Evolutionary conservation across 1,140 invertebrate genomes (phyloP), one percentile per base, ranked within the genome.

Genomic region (Aphelenchoides fujianensis): DNA sequence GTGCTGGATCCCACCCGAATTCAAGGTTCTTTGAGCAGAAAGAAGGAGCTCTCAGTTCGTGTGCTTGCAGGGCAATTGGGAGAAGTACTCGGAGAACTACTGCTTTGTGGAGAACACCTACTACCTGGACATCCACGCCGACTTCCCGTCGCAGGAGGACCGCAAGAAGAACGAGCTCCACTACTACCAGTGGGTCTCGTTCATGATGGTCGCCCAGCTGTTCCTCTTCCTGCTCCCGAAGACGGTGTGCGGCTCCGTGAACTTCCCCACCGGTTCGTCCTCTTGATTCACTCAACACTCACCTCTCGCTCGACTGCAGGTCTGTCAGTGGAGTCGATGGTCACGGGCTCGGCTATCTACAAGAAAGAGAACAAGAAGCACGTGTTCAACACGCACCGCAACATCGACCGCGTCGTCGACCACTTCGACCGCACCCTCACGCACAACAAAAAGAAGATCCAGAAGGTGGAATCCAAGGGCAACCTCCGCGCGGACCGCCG

Each of bases 51-150:
- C 36, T 54, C 62, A n/a, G 2, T 2, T 64, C 2, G 2, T n/a
- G 12, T 30, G 69, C 19, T 16, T 32, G 34, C 59, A 19, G 16
- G 30, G 36, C 63, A n/a, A n/a, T 41, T 75, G 74, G 74, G 72
- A 68, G 32, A 32, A 59, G 1, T 75, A 75, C 41, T 48, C 68
- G 0, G 74, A 75, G 23, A 72, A 30, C 7, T 75, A 78, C 35
- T 75, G 75, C 35, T 77, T 77, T 36, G 71, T 75, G n/a, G 75
- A 77, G 57, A 74, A 74, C 54, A 77, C 75, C 12, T 77, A 77
- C 37, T 78, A 61, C 37, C 70, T 79, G 27, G 31, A 34, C 19
- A 59, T 73, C 35, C 37, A 61, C 27, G 71, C 71, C 27, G 16
- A 27, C 0, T 69, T 73, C 30, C 70, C 76, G 0, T 36, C 28